A percentile compares a stretch with the other conserved stretches of the same genome.
These are phyloP conservation scores for Luidia sarsii DNA, from an alignment of 53 echinoderm and acorn worm genomes.

Conservation along the genomic window DNA sequence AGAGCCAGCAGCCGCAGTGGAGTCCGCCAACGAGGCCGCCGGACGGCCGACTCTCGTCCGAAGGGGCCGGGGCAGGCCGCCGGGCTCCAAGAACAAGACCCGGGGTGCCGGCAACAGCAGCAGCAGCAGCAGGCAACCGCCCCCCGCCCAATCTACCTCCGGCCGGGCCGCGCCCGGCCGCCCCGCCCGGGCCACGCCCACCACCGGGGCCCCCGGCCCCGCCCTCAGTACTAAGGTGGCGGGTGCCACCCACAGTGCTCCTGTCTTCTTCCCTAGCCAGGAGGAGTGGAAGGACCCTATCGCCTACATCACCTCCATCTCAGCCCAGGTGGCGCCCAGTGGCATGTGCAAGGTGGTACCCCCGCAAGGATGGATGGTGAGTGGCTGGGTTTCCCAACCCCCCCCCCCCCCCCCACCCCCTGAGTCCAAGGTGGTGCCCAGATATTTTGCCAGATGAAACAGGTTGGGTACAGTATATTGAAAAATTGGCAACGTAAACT, in stretches of 20 bases:
- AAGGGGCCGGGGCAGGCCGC: conserved; percentile 60
- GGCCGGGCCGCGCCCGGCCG: conserved; percentile 12
- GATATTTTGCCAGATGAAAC: no score
- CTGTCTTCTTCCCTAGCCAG: conserved; percentile 75
- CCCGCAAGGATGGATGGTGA: conserved; percentile 91
- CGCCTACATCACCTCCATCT: conserved; percentile 74
- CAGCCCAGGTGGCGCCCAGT: conserved; percentile 65
- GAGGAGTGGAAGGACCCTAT: conserved; percentile 92
- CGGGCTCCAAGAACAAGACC: conserved; percentile 60
- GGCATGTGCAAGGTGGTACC: conserved; percentile 98
- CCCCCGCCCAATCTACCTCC: conserved; percentile 51
- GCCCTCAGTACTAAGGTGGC: conserved; percentile 68
- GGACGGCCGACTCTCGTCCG: not conserved
- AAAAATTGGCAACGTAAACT: no score
- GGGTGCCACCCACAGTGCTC: conserved; percentile 48
- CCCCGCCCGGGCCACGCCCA: conserved; percentile 14
- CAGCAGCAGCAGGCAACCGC: conserved; percentile 3
- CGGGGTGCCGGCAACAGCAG: no score
- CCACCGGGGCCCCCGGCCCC: conserved; percentile 34
- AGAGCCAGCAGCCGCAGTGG: not conserved
- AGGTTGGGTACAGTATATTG: no score
- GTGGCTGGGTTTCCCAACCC: conserved; percentile 13
- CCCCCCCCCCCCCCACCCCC: not conserved
- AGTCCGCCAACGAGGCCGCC: not conserved
- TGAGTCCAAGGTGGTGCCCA: no score